phyloP scores from a whole-genome alignment of 2,113 vertebrate species.

The Solea solea region DNA sequence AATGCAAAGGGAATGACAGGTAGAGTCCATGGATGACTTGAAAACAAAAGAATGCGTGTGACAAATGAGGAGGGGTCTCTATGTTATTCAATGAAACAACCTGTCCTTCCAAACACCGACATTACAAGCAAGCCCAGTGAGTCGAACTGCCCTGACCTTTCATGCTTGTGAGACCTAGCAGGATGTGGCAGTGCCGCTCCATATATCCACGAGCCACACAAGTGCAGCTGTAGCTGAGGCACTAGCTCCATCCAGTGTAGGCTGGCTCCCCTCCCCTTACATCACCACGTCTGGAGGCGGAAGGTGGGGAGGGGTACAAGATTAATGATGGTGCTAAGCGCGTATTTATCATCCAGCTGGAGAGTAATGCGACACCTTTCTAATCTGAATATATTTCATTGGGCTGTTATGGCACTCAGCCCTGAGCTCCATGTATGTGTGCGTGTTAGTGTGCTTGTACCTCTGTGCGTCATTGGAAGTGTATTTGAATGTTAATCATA shows the following conservation, averaged over 20 bases:
- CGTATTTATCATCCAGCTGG: conserved; percentile 79
- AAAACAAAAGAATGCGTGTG: conserved; percentile 19
- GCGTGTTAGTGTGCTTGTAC: conserved; percentile 22
- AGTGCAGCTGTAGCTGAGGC: conserved; percentile 32
- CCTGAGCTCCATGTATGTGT: conserved; percentile 57
- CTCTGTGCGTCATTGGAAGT: conserved; percentile 45
- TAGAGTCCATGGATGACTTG: conserved; percentile 3
- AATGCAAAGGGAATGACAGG: conserved; percentile 20
- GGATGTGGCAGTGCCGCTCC: conserved; percentile 27
- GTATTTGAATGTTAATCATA: conserved; percentile 74
- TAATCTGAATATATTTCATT: conserved; percentile 84
- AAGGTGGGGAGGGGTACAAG: conserved; percentile 72
- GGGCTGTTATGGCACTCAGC: conserved; percentile 77
- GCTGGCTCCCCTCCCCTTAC: conserved; percentile 51
- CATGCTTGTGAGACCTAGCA: conserved; percentile 24
- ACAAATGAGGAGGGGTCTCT: neutral
- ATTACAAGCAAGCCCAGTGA: conserved; percentile 21
- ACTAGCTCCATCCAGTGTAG: conserved; percentile 62
- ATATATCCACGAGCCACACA: conserved; percentile 30
- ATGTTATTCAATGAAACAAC: neutral
- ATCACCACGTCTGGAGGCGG: conserved; percentile 57
- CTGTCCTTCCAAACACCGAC: conserved; percentile 14
- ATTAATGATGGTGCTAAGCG: conserved; percentile 77
- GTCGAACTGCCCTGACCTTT: conserved; percentile 50
- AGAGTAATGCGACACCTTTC: conserved; percentile 81